Evolutionary conservation across 2,888 invertebrate species (phyloP).

Genomic region (Lymantria monacha): DNA sequence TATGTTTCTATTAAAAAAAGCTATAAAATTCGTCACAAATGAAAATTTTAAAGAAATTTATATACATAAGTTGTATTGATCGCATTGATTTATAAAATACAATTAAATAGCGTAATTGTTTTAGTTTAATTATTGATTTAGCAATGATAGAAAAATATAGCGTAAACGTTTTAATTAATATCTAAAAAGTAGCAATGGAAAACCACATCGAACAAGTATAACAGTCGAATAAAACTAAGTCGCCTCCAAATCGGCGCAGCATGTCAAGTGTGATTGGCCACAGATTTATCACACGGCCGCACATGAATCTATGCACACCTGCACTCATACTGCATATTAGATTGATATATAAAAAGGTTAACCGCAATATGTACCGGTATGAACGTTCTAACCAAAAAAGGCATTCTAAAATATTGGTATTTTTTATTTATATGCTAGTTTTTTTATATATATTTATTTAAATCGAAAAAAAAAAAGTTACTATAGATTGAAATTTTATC

Average conservation of each 20-base stretch:
- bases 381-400: background rate
- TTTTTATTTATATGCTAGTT: background rate
- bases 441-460: too few relatives aligned
- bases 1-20: too few relatives aligned
- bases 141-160: too few relatives aligned
- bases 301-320: slow-evolving; percentile 15
- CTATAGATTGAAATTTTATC: too few relatives aligned
- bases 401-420: background rate
- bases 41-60: too few relatives aligned
- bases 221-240: slow-evolving; percentile 11
- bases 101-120: too few relatives aligned
- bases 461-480: too few relatives aligned
- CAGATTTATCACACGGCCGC: slow-evolving; percentile 32
- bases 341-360: slow-evolving; percentile 7
- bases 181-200: slow-evolving; percentile 2
- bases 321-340: slow-evolving; percentile 8
- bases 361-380: slow-evolving; percentile 1
- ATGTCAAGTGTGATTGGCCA: slow-evolving; percentile 16
- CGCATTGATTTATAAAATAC: too few relatives aligned
- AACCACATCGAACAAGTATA: slow-evolving; percentile 1
- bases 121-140: too few relatives aligned
- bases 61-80: too few relatives aligned
- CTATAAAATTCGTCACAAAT: too few relatives aligned
- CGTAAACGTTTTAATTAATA: background rate
- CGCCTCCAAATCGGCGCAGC: slow-evolving; percentile 7